These are phyloP conservation scores for Lissonota sp. DNA, from an alignment of 2,888 invertebrate species.

Conservation along the genomic window DNA sequence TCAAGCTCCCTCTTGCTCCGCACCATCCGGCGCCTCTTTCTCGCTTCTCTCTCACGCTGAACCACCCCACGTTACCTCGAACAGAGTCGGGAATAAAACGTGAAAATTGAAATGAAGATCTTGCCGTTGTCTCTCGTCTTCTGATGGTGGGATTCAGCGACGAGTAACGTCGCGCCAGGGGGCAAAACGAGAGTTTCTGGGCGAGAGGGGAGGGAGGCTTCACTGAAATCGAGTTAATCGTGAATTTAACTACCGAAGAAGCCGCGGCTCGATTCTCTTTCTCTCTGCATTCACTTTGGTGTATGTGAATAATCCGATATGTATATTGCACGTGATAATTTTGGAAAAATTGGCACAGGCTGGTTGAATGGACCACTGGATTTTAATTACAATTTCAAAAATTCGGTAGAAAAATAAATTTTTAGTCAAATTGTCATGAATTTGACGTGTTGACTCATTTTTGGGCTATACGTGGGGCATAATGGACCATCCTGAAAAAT, in stretches of 20 bases:
- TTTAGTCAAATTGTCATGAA: no score
- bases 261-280: slow-evolving; percentile 32
- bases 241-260: slow-evolving; percentile 59
- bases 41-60: neutral
- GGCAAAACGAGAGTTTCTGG: slow-evolving; percentile 19
- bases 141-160: slow-evolving; percentile 1
- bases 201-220: slow-evolving; percentile 28
- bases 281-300: neutral
- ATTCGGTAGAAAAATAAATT: no score
- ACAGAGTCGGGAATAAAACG: slow-evolving; percentile 43
- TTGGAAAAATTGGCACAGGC: no score
- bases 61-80: neutral
- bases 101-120: slow-evolving; percentile 50
- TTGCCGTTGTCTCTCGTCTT: slow-evolving; percentile 26
- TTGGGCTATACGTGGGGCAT: no score
- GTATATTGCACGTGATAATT: no score
- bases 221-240: slow-evolving; percentile 58
- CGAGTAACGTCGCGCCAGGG: slow-evolving; percentile 7
- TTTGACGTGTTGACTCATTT: no score
- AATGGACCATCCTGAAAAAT: no score
- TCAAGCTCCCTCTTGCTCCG: slow-evolving; percentile 17
- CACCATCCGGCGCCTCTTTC: slow-evolving; percentile 5
- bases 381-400: no score
- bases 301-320: no score
- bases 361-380: no score